Conservation (phyloP, 1,140 invertebrate species). For the Drosophila subobscura region DNA sequence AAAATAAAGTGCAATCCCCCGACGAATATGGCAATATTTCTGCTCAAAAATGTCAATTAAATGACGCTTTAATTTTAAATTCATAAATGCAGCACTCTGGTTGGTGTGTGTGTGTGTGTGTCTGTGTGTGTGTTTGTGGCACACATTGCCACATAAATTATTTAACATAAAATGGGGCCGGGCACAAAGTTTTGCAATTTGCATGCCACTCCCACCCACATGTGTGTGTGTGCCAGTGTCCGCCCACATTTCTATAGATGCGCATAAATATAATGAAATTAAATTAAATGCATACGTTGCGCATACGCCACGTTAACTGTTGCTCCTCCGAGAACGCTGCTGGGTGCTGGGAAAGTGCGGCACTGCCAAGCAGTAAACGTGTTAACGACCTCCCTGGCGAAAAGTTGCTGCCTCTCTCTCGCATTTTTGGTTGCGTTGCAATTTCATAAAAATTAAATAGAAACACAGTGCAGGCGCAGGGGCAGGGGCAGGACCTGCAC, state of each 20-base stretch:
- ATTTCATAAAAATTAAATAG: constrained; percentile 82
- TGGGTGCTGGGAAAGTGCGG: not conserved
- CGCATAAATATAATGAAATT: constrained; percentile 82
- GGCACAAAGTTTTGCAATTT: constrained; percentile 71
- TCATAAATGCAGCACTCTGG: constrained; percentile 62
- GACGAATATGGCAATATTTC: constrained; percentile 46
- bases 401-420: constrained; percentile 63
- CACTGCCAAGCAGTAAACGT: constrained; percentile 43
- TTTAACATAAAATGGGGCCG: constrained; percentile 70
- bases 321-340: constrained; percentile 50
- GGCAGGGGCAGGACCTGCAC: not conserved
- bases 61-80: constrained; percentile 81
- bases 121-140: too few species aligned
- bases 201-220: constrained; percentile 32
- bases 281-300: constrained; percentile 82
- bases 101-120: constrained; percentile 3
- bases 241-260: constrained; percentile 66
- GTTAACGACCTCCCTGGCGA: constrained; percentile 75
- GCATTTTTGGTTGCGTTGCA: constrained; percentile 74
- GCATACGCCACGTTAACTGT: constrained; percentile 81
- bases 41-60: constrained; percentile 67
- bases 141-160: constrained; percentile 69
- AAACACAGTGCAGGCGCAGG: constrained; percentile 55
- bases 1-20: constrained; percentile 33
- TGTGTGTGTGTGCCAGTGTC: not conserved